These are phyloP conservation scores for Sebastes trivittatus DNA, from an alignment of 2,797 vertebrate species.

Conservation along the genomic window DNA sequence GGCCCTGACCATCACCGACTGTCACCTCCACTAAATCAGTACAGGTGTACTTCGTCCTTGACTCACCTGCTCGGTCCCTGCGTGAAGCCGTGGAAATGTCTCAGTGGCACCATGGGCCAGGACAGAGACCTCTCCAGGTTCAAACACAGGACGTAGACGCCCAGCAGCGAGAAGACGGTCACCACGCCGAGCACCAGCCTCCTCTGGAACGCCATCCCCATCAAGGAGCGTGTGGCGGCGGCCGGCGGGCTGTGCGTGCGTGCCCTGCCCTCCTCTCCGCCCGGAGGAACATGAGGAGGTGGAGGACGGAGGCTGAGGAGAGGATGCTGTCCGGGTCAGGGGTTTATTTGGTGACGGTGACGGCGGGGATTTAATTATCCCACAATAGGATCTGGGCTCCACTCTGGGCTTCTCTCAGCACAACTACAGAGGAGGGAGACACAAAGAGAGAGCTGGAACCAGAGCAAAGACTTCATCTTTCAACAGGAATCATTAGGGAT, in stretches of 20 bases:
- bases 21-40: not conserved
- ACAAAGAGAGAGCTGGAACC: constrained; percentile 11
- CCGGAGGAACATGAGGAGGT: constrained; percentile 56
- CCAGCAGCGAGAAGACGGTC: constrained; percentile 31
- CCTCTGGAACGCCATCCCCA: constrained; percentile 30
- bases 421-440: not conserved
- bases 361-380: constrained; percentile 20
- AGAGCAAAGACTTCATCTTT: constrained; percentile 41
- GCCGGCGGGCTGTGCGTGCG: not conserved
- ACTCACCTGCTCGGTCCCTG: constrained; percentile 31
- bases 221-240: not conserved
- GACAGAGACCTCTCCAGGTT: constrained; percentile 11
- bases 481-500: constrained; percentile 41
- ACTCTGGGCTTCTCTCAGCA: constrained; percentile 26
- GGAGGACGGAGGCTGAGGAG: not conserved
- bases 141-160: constrained; percentile 52
- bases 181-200: constrained; percentile 38
- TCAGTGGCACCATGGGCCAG: not conserved
- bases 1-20: too few relatives aligned
- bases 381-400: constrained; percentile 21
- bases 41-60: too few relatives aligned
- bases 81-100: rapidly evolving
- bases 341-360: not conserved
- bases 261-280: constrained; percentile 6
- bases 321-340: not conserved